These are phyloP conservation scores for Cyprinodon brontotheroides DNA, from an alignment of 2,113 vertebrate species.

Conservation along the genomic window DNA sequence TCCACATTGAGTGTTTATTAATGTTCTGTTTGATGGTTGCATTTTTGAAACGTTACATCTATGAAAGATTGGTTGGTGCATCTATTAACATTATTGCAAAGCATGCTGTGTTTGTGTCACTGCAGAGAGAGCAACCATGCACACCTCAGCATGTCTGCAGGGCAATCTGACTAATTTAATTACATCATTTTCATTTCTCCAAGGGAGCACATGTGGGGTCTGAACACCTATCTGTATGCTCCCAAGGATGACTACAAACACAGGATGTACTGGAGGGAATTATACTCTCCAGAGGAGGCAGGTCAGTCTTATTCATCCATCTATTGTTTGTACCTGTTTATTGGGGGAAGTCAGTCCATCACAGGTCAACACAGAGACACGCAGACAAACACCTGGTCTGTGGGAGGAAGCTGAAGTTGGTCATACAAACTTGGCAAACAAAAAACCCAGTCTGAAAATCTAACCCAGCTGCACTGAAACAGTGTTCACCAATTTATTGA, in stretches of 20 bases:
- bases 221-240: conserved; percentile 96
- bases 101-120: not conserved
- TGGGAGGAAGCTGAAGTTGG: too few species aligned
- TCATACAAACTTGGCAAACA: too few species aligned
- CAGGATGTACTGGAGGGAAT: conserved; percentile 98
- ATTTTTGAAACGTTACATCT: not conserved
- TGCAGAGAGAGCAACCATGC: not conserved
- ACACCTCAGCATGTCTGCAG: not conserved
- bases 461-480: too few species aligned
- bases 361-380: too few species aligned
- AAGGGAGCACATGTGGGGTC: conserved; percentile 94
- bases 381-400: too few species aligned
- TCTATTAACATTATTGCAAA: not conserved
- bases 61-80: not conserved
- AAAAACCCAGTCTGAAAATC: too few species aligned
- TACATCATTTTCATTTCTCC: conserved; percentile 4
- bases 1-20: not conserved
- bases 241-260: conserved; percentile 99
- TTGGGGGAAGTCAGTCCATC: too few species aligned
- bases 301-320: conserved; percentile 77
- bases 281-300: conserved; percentile 94
- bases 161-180: not conserved
- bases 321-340: not conserved
- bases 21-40: not conserved
- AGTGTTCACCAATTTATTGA: too few species aligned